Evolutionary conservation across 2,113 vertebrate genomes (phyloP).

Genomic region (Labrus mixtus): DNA sequence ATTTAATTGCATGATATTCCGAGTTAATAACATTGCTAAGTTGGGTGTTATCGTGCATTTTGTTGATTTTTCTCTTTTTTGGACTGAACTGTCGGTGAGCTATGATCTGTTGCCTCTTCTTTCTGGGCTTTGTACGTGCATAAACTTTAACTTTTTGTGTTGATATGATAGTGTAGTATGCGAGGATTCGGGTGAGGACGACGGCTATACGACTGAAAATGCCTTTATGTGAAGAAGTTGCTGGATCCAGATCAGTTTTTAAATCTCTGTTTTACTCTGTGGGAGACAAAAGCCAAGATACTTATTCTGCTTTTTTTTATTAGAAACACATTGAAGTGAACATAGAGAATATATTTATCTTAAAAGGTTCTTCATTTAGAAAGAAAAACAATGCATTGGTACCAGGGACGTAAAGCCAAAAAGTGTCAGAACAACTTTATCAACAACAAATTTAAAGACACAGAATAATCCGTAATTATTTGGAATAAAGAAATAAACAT

Average conservation of each 20-base stretch:
- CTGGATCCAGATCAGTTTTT: conserved; percentile 26
- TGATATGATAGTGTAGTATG: conserved; percentile 45
- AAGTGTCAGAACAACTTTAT: neutral
- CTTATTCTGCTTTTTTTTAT: neutral
- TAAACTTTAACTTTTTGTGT: conserved; percentile 71
- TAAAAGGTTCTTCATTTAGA: neutral
- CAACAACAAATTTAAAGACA: neutral
- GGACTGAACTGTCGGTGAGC: conserved; percentile 74
- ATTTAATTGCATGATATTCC: conserved; percentile 83
- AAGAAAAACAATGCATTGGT: neutral
- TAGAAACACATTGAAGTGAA: neutral
- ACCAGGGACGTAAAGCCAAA: neutral
- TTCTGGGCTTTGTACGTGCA: conserved; percentile 76
- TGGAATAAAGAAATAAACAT: neutral
- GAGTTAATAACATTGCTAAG: conserved; percentile 58
- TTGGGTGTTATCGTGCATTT: conserved; percentile 73
- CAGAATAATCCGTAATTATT: neutral
- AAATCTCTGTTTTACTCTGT: conserved; percentile 14
- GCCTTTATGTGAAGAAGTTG: conserved; percentile 52
- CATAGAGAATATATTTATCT: neutral
- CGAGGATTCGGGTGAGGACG: conserved; percentile 27
- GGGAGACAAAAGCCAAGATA: neutral
- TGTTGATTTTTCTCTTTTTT: conserved; percentile 61
- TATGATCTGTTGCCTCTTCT: conserved; percentile 64
- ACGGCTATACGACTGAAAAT: conserved; percentile 43